Evolutionary conservation across 2,113 vertebrate species (phyloP), one percentile per base, ranked within the genome.

Genomic region (Hiodon alosoides): DNA sequence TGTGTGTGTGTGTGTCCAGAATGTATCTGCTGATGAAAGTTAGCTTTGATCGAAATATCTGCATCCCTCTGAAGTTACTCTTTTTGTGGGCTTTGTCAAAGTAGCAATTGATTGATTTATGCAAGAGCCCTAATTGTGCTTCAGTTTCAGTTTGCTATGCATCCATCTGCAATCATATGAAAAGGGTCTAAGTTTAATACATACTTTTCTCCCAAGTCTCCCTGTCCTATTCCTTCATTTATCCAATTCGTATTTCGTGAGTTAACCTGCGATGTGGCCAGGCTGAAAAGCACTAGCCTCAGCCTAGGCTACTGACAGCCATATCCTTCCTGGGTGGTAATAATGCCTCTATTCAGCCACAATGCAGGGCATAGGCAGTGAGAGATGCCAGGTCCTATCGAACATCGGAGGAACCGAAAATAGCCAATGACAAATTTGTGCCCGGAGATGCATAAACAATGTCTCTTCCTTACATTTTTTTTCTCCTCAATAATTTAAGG

Each of bases 371-470:
- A 66, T 47, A 0, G 17, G 46, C 31, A 31, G 31, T 0, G 3
- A 3, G 46, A 10, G 64, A 47, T 47, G 46, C 16, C 64, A 10
- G 68, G 9, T 79, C 76, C 71, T 60, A 71, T 59, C 73, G 1
- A 48, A 70, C 53, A 47, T 75, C 9, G 11, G 13, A 77, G 50
- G 46, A 74, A 76, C 0, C 31, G 53, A 59, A 50, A 48, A 74
- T 65, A 48, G 81, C 82, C 68, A 79, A 47, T 65, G 77, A 78
- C 68, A 75, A 85, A 82, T 6, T 83, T 76, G 83, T 71, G 80
- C 77, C 80, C 75, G 76, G 61, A 72, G 74, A 83, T 69, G 74
- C 77, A 82, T 80, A 84, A 86, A 87, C 81, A 83, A 86, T 82
- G 81, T 67, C 67, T 66, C 82, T 79, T 86, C 84, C 85, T 88